Percentiles rank a stretch among this genome's conserved stretches.
These are phyloP conservation scores for Oxystoma pomonae DNA, from an alignment of 2,888 invertebrate genomes.

Conservation along the genomic window DNA sequence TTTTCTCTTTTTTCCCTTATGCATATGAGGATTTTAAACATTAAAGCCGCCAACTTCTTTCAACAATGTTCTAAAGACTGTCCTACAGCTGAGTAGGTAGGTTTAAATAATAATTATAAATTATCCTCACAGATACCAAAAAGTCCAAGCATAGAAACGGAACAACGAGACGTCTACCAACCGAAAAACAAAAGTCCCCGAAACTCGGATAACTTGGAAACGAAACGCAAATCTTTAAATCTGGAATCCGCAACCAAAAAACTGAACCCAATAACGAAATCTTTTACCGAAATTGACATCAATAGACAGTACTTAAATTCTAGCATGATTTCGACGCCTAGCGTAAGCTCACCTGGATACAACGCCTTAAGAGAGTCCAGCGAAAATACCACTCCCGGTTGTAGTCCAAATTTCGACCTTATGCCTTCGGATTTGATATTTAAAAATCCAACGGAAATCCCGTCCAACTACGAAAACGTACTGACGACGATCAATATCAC, in stretches of 20 bases:
- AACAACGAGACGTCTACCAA: conserved; percentile 36
- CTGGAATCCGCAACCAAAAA: conserved; percentile 32
- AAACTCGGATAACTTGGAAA: conserved; percentile 39
- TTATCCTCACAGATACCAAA: not conserved
- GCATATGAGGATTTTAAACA: no score
- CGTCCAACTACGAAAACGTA: conserved; percentile 45
- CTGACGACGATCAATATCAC: conserved; percentile 71
- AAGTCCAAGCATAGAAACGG: conserved; percentile 16
- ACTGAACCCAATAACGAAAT: conserved; percentile 36
- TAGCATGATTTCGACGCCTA: conserved; percentile 38
- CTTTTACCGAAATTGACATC: conserved; percentile 42
- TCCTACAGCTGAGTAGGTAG: no score
- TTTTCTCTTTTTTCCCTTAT: no score
- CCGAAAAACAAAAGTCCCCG: conserved; percentile 45
- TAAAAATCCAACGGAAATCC: conserved; percentile 21
- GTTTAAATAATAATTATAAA: no score
- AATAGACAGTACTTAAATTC: conserved; percentile 32
- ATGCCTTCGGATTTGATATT: conserved; percentile 31
- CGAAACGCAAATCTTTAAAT: conserved; percentile 43
- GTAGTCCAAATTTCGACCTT: conserved; percentile 36
- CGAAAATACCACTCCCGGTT: conserved; percentile 40
- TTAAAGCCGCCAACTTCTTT: no score
- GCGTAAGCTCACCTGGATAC: conserved; percentile 44
- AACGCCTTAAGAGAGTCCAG: conserved; percentile 42
- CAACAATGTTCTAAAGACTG: no score